These are phyloP conservation scores for Drosophila eugracilis DNA, from an alignment of 1,140 invertebrate species.

Conservation along the genomic window DNA sequence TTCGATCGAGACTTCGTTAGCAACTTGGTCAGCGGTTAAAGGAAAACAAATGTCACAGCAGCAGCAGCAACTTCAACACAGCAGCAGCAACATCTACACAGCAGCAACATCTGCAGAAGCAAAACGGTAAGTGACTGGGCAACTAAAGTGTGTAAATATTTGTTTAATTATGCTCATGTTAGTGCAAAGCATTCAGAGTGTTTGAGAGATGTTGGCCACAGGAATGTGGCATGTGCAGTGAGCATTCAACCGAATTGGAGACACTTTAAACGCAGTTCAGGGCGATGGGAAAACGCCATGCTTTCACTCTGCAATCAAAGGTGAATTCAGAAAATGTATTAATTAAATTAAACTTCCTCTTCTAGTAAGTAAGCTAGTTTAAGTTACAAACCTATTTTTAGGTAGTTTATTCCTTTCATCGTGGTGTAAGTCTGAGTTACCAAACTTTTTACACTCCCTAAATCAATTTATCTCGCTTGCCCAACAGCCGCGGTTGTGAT, in stretches of 20 bases:
- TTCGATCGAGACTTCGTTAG: constrained; percentile 52
- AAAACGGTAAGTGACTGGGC: constrained; percentile 59
- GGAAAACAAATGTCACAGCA: constrained; percentile 44
- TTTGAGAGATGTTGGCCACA: constrained; percentile 30
- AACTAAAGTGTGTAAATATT: constrained; percentile 78
- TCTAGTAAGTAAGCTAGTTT: too few species aligned
- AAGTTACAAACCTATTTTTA: too few species aligned
- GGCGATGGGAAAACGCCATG: constrained; percentile 7
- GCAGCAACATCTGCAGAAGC: constrained; percentile 52
- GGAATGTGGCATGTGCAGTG: constrained; percentile 63
- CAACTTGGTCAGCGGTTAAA: constrained; percentile 59
- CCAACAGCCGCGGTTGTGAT: constrained; percentile 6
- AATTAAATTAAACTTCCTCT: too few species aligned
- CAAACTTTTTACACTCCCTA: constrained; percentile 8
- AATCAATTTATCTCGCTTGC: constrained; percentile 2
- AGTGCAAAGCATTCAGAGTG: constrained; percentile 61
- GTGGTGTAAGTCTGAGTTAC: too few species aligned
- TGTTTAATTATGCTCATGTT: constrained; percentile 82
- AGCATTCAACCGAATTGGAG: constrained; percentile 53
- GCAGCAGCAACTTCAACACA: constrained; percentile 8
- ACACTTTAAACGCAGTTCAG: constrained; percentile 29
- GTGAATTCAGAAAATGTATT: background rate
- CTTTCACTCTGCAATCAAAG: constrained; percentile 13
- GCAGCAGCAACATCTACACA: too few species aligned
- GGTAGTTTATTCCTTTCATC: too few species aligned